A percentile compares a stretch with the other conserved stretches of the same genome.
phyloP scores from a whole-genome alignment of 2,797 vertebrate genomes.

The Mormyrus proboscirostris region DNA sequence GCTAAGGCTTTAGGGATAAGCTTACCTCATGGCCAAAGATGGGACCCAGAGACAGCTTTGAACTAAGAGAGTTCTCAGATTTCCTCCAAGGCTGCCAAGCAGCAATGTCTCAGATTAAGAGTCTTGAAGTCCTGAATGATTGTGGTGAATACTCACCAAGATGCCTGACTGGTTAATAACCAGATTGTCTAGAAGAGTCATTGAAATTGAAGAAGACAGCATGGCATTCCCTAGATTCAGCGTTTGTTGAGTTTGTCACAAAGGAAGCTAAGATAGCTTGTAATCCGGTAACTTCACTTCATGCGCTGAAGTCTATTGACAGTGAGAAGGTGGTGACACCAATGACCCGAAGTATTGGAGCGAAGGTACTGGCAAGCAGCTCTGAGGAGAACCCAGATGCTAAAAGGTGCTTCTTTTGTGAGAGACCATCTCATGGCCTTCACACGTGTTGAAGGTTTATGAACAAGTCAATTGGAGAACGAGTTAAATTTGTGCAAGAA shows the following conservation, averaged over 20 bases:
- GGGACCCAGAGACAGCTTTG: constrained; percentile 27
- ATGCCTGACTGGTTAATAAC: constrained; percentile 35
- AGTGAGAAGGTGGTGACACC: constrained; percentile 7
- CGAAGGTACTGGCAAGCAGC: constrained; percentile 21
- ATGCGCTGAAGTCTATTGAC: constrained; percentile 24
- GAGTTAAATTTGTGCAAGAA: constrained; percentile 28
- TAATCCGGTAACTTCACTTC: not conserved
- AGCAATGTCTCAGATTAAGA: constrained; percentile 25
- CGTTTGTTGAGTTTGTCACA: constrained; percentile 32
- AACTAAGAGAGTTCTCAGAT: constrained; percentile 32
- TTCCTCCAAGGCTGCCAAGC: constrained; percentile 33
- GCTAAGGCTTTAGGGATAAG: constrained; percentile 31
- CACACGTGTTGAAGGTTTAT: constrained; percentile 33
- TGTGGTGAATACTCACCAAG: constrained; percentile 26
- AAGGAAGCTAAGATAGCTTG: constrained; percentile 28
- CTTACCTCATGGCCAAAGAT: constrained; percentile 30
- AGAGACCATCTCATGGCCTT: constrained; percentile 28
- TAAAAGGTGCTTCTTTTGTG: constrained; percentile 31
- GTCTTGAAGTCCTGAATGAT: constrained; percentile 31
- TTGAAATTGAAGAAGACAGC: constrained; percentile 24
- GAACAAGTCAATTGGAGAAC: constrained; percentile 2
- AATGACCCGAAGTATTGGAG: constrained; percentile 21
- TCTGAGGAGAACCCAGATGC: not conserved
- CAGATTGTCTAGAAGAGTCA: constrained; percentile 37
- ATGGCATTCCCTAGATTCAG: constrained; percentile 29